Conservation (phyloP, 1,140 invertebrate species). For the Globodera rostochiensis region DNA sequence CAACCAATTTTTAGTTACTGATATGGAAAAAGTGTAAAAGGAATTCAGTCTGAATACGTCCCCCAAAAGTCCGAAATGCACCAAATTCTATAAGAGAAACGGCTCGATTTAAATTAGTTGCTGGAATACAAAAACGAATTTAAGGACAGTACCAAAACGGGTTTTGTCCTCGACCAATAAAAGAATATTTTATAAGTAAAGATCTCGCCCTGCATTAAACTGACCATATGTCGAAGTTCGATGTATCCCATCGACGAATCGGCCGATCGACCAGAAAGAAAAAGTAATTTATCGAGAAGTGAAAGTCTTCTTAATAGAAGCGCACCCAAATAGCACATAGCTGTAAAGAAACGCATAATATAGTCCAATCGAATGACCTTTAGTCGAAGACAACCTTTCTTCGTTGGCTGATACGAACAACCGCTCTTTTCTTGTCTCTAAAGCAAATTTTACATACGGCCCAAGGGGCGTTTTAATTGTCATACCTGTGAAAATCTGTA, state of each 20-base stretch:
- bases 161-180: too few relatives aligned
- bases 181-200: not conserved
- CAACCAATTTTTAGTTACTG: too few relatives aligned
- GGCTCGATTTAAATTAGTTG: too few relatives aligned
- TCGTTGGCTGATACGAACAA: conserved; percentile 25
- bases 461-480: not conserved
- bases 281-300: conserved; percentile 30
- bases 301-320: conserved; percentile 26
- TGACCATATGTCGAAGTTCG: conserved; percentile 42
- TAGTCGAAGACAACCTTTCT: not conserved
- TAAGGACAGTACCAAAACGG: too few relatives aligned
- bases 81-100: too few relatives aligned
- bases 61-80: too few relatives aligned
- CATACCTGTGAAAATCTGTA: conserved; percentile 25
- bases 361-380: not conserved
- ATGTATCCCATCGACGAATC: conserved; percentile 37
- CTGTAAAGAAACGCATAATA: not conserved
- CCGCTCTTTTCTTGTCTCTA: conserved; percentile 36
- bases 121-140: too few relatives aligned
- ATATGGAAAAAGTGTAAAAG: too few relatives aligned
- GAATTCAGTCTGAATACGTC: too few relatives aligned
- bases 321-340: conserved; percentile 36
- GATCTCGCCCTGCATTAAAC: not conserved
- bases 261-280: conserved; percentile 28
- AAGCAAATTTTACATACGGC: conserved; percentile 20